These are phyloP conservation scores for Galago senegalensis DNA, from an alignment of 2,797 vertebrate species.

Conservation along the genomic window DNA sequence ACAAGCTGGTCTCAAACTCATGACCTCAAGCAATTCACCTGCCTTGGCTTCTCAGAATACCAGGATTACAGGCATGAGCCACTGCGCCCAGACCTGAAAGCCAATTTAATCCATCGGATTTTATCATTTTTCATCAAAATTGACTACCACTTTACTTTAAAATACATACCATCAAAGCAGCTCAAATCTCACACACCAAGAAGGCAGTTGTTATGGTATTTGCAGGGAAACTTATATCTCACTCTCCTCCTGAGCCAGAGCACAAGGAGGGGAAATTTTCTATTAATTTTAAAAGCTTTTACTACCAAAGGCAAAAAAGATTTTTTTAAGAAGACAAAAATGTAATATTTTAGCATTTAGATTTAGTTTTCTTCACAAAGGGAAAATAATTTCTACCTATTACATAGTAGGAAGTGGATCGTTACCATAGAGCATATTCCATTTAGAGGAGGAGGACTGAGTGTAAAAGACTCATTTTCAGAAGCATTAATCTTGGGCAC, in stretches of 20 bases:
- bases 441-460: background rate
- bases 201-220: background rate
- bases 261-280: background rate
- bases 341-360: conserved; percentile 47
- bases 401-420: background rate
- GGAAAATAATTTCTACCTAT: conserved; percentile 51
- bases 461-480: background rate
- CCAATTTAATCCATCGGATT: conserved; percentile 32
- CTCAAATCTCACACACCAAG: background rate
- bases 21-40: no score
- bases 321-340: conserved; percentile 61
- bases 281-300: conserved; percentile 63
- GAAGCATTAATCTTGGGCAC: background rate
- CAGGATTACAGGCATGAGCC: no score
- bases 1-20: no score
- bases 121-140: conserved; percentile 54
- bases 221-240: background rate
- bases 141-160: conserved; percentile 60
- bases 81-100: background rate
- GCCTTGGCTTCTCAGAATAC: no score
- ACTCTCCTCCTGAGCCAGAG: background rate
- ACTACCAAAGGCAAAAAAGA: conserved; percentile 22
- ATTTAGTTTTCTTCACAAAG: conserved; percentile 48
- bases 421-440: background rate
- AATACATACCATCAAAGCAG: background rate